Evolutionary conservation across 2,797 vertebrate genomes (phyloP), one percentile per base, ranked within the genome.

Genomic region (Lophura swinhoii): DNA sequence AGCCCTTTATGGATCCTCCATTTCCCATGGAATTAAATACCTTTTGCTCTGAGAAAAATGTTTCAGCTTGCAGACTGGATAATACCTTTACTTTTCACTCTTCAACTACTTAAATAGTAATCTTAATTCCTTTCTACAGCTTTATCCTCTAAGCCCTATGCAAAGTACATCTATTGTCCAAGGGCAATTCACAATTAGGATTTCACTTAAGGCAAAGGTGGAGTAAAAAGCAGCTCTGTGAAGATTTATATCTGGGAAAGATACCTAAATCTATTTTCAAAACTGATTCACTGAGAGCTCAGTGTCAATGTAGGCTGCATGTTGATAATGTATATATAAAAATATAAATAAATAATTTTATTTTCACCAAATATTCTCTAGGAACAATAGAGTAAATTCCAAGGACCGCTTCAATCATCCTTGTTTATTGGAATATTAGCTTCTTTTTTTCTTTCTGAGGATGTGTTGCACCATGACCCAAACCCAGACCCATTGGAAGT

Each of bases 1-100:
- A 81, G 46, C 72, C 74, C 59, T 68, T 73, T 84, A 53, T 70
- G 46, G 79, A 77, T 87, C 29, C 37, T 49, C 91, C 66, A 90
- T 96, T 96, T 95, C 60, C 80, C 8, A 2, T 69, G 62, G 78
- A 84, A 88, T 93, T 78, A 86, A 88, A 82, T 51, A 8, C 31
- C 76, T 81, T 56, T 93, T 93, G 84, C 76, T 91, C 72, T 59
- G 55, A 94, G 60, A 90, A 75, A 87, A 95, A 79, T 55, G 46
- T 93, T 87, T 84, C 64, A 44, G n/a, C 18, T 89, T 58, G 51
- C 60, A 68, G 71, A 15, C 64, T 87, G 67, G 41, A 49, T 76
- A 92, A 88, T 84, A 31, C 37, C 43, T 84, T 91, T 29, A 26
- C 23, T 93, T 90, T 87, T 87, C 2, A 9, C 23, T 63, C 44